Conservation (phyloP, 2,113 vertebrate species). For the Probosciger aterrimus region DNA sequence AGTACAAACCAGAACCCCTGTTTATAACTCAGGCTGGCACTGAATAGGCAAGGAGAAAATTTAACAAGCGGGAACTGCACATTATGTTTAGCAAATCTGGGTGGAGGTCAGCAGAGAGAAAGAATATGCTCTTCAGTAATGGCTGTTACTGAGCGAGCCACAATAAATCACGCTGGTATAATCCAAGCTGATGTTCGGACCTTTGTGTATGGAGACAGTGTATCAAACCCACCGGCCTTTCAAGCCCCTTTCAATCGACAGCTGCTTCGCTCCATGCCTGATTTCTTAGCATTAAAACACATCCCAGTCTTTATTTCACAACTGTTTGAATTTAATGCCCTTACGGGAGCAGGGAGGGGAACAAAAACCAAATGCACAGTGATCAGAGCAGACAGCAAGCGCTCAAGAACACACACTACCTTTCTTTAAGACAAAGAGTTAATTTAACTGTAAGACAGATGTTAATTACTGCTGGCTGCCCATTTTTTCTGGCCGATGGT, state of each 20-base stretch:
- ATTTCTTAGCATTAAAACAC: not conserved
- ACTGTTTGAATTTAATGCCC: not conserved
- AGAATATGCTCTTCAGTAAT: slow-evolving; percentile 11
- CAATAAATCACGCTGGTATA: slow-evolving; percentile 34
- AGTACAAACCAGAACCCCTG: slow-evolving; percentile 48
- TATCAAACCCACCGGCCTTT: slow-evolving; percentile 8
- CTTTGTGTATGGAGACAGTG: not conserved
- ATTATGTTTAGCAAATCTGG: slow-evolving; percentile 51
- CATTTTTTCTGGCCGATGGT: not conserved
- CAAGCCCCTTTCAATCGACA: not conserved
- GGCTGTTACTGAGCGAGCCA: not conserved
- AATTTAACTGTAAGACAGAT: not conserved
- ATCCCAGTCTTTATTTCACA: not conserved
- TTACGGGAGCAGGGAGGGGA: rapidly evolving
- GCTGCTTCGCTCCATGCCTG: not conserved
- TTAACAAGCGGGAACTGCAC: slow-evolving; percentile 28
- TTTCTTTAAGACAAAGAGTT: slow-evolving; percentile 21
- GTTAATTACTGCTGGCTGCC: slow-evolving; percentile 15
- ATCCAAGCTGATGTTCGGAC: slow-evolving; percentile 35
- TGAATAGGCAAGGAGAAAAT: slow-evolving; percentile 54
- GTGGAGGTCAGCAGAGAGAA: slow-evolving; percentile 57
- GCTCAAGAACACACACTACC: not conserved
- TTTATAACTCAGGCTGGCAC: slow-evolving; percentile 51
- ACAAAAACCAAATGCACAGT: rapidly evolving
- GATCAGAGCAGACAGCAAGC: not conserved